Base-by-base conservation (phyloP, 2,888 invertebrate genomes). In the Leucozona laternaria region DNA sequence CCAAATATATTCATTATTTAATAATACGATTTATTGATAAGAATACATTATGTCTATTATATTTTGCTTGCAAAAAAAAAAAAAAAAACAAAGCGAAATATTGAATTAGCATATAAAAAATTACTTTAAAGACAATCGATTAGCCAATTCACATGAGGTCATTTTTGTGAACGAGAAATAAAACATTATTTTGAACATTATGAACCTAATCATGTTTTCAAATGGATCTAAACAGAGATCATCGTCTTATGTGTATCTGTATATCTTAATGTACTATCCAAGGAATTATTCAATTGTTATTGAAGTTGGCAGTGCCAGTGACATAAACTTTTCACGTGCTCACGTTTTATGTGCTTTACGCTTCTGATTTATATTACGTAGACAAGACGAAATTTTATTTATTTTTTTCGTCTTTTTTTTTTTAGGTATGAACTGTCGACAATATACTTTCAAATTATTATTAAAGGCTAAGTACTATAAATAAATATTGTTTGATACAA, bases 201-300 rank as follows among this genome's bases (percentile, higher is more conserved):
- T 22, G n/a, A 60, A 40, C 22, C 60, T 40, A 40, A 60, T 40
- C 37, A 40, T 40, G 60, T 22, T 40, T 22, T 40, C 4, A 66
- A 66, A 66, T 66, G 13, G 48, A 34, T 66, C 34, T 50, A 66
- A 13, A 50, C 15, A 31, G 20, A 31, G 20, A 66, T 66, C 66
- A 66, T 31, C 66, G 31, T 34, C 50, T 45, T 45, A 28, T 31
- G 13, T 64, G 10, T 25, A 25, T 62, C 4, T 20, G 13, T 37
- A 13, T 58, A 34, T 34, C 20, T 34, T 58, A 7, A n/a, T n/a
- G 10, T 50, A 66, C 10, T 48, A 50, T 66, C 34, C 66, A 66
- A 66, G 66, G 66, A 48, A 66, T 66, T 50, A 66, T 66, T 50
- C 66, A 66, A 66, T 66, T 66, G 66, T 10, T 66, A 66, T 66